phyloP scores from a whole-genome alignment of 2,888 invertebrate genomes.

The Harpagoxenus sublaevis region DNA sequence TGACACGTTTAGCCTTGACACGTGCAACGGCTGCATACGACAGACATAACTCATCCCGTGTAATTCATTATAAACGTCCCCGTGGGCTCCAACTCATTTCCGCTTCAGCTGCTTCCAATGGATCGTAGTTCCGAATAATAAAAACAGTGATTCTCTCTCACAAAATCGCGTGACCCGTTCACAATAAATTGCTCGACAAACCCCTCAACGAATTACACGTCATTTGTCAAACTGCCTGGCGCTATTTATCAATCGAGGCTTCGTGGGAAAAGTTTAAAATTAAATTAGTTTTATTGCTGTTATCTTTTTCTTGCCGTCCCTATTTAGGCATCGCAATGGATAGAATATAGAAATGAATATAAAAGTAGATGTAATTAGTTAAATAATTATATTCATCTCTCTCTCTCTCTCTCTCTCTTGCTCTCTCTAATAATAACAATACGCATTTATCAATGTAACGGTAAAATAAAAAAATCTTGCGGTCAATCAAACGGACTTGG shows the following conservation, averaged over 20 bases:
- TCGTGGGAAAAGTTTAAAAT: conserved; percentile 21
- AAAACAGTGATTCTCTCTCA: conserved; percentile 26
- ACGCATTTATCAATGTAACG: neutral
- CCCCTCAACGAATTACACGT: neutral
- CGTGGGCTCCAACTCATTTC: conserved; percentile 23
- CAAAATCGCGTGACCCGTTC: conserved; percentile 11
- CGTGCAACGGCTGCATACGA: conserved; percentile 1
- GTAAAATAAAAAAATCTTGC: neutral
- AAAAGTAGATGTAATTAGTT: neutral
- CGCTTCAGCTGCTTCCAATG: conserved; percentile 11
- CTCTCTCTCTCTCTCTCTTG: neutral
- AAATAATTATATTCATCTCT: conserved; percentile 6
- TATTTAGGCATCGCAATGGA: neutral
- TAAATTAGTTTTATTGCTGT: neutral
- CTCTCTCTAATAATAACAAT: neutral
- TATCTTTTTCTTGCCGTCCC: neutral
- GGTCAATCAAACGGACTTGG: neutral
- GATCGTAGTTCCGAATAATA: conserved; percentile 7
- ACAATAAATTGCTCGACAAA: conserved; percentile 24
- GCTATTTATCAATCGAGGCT: conserved; percentile 22
- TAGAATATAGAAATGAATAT: neutral
- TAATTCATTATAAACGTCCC: conserved; percentile 18
- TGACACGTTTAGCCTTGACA: conserved; percentile 35
- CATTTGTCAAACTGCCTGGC: neutral
- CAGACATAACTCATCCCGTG: neutral